Base-by-base conservation (phyloP, 2,113 vertebrate genomes). In the Oreochromis tanganicae region DNA sequence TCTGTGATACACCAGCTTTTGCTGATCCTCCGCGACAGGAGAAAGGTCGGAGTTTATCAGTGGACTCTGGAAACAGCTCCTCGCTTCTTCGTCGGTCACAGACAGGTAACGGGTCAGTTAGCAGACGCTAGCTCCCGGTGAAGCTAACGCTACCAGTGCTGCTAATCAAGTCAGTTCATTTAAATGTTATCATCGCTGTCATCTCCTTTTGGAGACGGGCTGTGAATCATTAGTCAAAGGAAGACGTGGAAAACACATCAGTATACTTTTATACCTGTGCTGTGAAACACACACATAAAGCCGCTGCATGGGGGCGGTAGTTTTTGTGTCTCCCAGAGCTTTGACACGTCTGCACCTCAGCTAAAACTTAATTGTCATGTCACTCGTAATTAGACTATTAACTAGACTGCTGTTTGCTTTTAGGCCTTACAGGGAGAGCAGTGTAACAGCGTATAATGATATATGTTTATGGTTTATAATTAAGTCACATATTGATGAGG, bases 21-120 rank as follows among this genome's bases (percentile, higher is more conserved):
- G 5, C 57, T 24, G 80, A 21, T 68, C 16, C n/a, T 56, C 59
- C 11, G 52, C 9, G 71, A 71, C 83, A 43, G 86, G 29, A 89
- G 83, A 56, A 55, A 55, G 36, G 3, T 83, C 38, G 27, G 54
- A 78, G 54, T 84, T 16, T 19, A 9, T 14, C 82, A n/a, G 57
- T 34, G 63, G 87, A 80, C 17, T 63, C 57, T 78, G 79, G 83
- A 78, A 88, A 19, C 89, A 27, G 57, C 81, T 78, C 63, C 48
- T 81, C 21, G 52, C 68, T 87, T 50, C 21, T 38, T 32, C 82
- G 41, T 68, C 85, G 48, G n/a, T 81, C 88, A 32, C 66, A 85
- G 38, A 82, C 91, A 95, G 94, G 95, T 95, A 94, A 93, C 61
- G 34, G 50, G 13, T 16, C 52, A 7, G 71, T 43, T 81, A 66